A percentile compares a stretch with the other conserved stretches of the same genome.
phyloP scores from a whole-genome alignment of 2,888 invertebrate species.

The Venusia cambrica region DNA sequence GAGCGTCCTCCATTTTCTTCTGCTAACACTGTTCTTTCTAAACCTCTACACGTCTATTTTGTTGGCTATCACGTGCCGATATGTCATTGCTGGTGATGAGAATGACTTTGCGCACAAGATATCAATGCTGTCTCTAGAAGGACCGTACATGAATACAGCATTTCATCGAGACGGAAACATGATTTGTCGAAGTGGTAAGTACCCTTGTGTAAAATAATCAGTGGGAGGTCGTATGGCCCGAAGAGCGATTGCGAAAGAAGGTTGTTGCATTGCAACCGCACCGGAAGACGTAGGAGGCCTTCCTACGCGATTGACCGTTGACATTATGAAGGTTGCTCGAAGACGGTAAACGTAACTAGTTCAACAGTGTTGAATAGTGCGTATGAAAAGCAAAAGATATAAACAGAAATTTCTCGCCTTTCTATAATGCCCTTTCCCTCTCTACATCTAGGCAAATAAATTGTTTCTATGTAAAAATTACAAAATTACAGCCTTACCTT shows the following conservation, averaged over 20 bases:
- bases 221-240: no score
- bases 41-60: conserved; percentile 68
- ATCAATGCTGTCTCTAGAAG: conserved; percentile 36
- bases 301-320: conserved; percentile 14
- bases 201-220: no score
- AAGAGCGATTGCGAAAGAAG: conserved; percentile 2
- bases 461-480: no score
- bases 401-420: no score
- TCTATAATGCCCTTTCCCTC: no score
- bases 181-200: conserved; percentile 58
- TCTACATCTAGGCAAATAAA: no score
- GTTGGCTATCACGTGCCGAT: conserved; percentile 65
- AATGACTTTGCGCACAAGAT: conserved; percentile 46
- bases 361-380: no score
- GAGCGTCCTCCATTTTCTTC: conserved; percentile 71
- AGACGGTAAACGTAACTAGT: no score
- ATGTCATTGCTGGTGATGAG: conserved; percentile 45
- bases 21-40: conserved; percentile 68
- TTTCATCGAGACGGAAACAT: conserved; percentile 60
- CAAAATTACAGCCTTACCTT: no score
- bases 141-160: conserved; percentile 45
- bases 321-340: conserved; percentile 10
- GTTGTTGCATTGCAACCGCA: conserved; percentile 4
- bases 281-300: conserved; percentile 16
- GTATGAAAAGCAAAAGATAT: no score